Evolutionary conservation across 2,888 invertebrate genomes (phyloP).

Genomic region (Orchesellides sinensis): DNA sequence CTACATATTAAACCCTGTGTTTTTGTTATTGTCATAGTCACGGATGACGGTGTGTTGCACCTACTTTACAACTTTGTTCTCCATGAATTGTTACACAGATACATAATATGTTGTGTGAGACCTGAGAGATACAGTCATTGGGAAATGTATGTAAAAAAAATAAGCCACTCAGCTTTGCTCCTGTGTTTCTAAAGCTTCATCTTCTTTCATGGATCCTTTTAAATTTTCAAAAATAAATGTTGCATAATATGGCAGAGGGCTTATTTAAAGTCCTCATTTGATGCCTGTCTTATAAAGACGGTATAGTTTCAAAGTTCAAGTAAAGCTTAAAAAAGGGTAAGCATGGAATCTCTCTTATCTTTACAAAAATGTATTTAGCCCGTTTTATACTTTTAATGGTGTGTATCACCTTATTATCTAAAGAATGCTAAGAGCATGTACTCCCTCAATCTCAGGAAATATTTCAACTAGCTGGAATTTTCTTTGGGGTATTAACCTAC

Average conservation of each 20-base stretch:
- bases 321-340: neutral
- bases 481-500: neutral
- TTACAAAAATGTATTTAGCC: neutral
- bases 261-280: conserved; percentile 47
- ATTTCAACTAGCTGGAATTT: neutral
- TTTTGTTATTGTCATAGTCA: conserved; percentile 18
- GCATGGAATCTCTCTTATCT: neutral
- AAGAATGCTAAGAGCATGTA: neutral
- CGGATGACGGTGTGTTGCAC: neutral
- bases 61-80: conserved; percentile 7
- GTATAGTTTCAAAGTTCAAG: conserved; percentile 57
- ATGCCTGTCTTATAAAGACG: conserved; percentile 35
- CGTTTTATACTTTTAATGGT: neutral
- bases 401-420: conserved; percentile 20
- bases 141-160: neutral
- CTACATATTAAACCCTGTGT: neutral
- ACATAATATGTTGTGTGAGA: neutral
- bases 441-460: conserved; percentile 3
- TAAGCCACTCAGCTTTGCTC: too few relatives aligned
- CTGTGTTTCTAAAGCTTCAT: too few relatives aligned
- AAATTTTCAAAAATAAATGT: neutral
- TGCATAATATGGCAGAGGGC: neutral
- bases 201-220: neutral
- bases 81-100: conserved; percentile 22
- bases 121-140: neutral